phyloP scores from a whole-genome alignment of 1,140 invertebrate genomes.

The Ceratitis capitata region DNA sequence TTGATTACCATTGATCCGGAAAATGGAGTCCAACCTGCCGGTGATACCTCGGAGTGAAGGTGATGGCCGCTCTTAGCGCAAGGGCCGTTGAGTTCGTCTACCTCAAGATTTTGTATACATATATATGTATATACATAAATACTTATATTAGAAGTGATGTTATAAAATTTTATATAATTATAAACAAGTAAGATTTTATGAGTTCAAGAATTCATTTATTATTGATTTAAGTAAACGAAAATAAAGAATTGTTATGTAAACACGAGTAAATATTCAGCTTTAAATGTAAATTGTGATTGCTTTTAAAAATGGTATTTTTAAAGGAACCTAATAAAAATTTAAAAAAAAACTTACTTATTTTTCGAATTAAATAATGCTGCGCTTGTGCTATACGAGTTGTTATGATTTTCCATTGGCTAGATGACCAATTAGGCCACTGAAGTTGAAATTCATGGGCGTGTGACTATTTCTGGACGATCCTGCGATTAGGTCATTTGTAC shows the following conservation, averaged over 20 bases:
- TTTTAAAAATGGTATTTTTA: no score
- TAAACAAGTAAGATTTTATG: background rate
- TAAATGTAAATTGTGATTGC: background rate
- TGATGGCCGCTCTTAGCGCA: background rate
- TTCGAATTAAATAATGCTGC: no score
- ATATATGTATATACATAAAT: conserved; percentile 19
- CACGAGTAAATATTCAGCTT: background rate
- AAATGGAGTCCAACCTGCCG: conserved; percentile 47
- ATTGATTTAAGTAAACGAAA: background rate
- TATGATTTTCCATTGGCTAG: no score
- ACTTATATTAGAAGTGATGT: background rate
- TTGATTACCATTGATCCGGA: conserved; percentile 56
- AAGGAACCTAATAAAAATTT: no score
- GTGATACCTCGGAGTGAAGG: background rate
- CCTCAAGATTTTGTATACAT: background rate
- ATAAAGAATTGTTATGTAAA: background rate
- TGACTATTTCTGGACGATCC: no score
- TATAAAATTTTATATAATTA: background rate
- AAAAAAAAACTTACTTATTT: no score
- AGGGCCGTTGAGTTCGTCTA: conserved; percentile 20
- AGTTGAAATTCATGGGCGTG: no score
- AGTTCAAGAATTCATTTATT: background rate
- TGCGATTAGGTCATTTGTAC: no score
- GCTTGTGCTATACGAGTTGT: no score
- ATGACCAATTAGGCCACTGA: no score